These are phyloP conservation scores for Ctenomys sociabilis DNA, from an alignment of 2,113 vertebrate genomes.

Conservation along the genomic window DNA sequence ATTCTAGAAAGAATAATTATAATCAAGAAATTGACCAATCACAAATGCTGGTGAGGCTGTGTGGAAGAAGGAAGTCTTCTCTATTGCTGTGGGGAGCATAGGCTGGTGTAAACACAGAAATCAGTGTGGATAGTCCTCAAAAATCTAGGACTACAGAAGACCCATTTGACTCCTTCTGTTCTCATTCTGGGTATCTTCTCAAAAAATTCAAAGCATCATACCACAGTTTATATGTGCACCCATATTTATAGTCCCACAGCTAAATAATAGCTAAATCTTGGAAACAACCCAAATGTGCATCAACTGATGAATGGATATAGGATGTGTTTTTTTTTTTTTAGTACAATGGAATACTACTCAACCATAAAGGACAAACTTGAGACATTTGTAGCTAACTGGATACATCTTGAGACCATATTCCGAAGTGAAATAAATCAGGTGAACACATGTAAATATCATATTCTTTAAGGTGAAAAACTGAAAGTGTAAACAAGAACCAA, in stretches of 20 bases:
- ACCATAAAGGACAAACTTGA: neutral
- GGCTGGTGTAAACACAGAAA: too few species aligned
- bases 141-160: neutral
- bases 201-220: neutral
- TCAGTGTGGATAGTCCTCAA: neutral
- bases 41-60: too few species aligned
- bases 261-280: too few species aligned
- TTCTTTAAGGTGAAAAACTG: neutral
- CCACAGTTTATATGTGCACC: too few species aligned
- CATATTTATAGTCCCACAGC: too few species aligned
- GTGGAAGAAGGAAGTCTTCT: too few species aligned
- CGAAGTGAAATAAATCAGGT: neutral
- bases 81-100: too few species aligned
- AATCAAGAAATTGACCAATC: too few species aligned
- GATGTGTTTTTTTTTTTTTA: neutral
- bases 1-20: too few species aligned
- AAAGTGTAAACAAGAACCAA: neutral
- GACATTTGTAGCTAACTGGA: neutral
- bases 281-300: too few species aligned
- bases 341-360: neutral
- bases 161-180: neutral
- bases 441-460: neutral
- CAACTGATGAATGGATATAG: too few species aligned
- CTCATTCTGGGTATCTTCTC: neutral
- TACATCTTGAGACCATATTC: neutral